These are phyloP conservation scores for Papilio xuthus DNA, from an alignment of 1,140 invertebrate species.

Conservation along the genomic window DNA sequence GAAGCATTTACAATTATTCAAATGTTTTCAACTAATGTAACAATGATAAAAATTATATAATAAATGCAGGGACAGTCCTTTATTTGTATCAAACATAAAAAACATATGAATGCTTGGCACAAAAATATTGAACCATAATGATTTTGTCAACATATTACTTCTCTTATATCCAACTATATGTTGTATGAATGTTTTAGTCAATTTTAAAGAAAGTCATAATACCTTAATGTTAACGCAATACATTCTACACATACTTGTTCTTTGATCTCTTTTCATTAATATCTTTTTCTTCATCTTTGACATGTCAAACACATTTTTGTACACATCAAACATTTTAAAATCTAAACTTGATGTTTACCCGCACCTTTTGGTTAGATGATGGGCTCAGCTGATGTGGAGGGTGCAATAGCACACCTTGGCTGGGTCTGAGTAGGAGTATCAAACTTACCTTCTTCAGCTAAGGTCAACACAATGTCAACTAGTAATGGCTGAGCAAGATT, in stretches of 20 bases:
- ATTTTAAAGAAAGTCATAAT: too few relatives aligned
- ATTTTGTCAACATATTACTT: background rate
- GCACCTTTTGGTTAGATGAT: constrained; percentile 49
- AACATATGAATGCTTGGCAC: too few relatives aligned
- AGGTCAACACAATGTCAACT: constrained; percentile 68
- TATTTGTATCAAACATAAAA: background rate
- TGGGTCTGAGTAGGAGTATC: constrained; percentile 58
- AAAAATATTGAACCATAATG: background rate
- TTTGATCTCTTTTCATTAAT: too few relatives aligned
- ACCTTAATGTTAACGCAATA: too few relatives aligned
- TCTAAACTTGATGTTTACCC: background rate
- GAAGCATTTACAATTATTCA: background rate
- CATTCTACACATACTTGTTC: too few relatives aligned
- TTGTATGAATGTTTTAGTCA: background rate
- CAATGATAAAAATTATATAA: background rate
- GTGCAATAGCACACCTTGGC: constrained; percentile 55
- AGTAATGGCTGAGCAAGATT: constrained; percentile 66
- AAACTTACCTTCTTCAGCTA: constrained; percentile 61
- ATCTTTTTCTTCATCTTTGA: too few relatives aligned
- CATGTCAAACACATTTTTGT: background rate
- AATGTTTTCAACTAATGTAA: background rate
- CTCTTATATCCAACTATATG: too few relatives aligned
- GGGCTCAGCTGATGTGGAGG: constrained; percentile 68
- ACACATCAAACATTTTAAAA: background rate
- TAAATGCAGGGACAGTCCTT: constrained; percentile 3